Evolutionary conservation across 2,113 vertebrate genomes (phyloP).

Genomic region (Sprattus sprattus): DNA sequence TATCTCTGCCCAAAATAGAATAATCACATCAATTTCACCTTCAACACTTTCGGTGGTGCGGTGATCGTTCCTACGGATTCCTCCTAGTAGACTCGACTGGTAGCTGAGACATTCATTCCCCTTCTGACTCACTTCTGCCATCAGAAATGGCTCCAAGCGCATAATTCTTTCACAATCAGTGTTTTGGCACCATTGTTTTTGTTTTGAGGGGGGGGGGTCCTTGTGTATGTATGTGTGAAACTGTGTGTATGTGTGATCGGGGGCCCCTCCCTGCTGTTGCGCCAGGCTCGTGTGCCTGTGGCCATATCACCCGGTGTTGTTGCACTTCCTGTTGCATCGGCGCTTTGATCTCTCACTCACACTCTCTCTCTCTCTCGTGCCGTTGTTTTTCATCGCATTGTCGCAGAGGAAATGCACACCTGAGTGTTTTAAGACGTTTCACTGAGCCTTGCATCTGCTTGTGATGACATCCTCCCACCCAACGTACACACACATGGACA

Average conservation of each 20-base stretch:
- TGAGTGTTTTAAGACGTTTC: slow-evolving; percentile 58
- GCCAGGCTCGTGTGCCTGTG: slow-evolving; percentile 50
- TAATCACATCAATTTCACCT: too few species aligned
- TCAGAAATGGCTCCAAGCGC: too few species aligned
- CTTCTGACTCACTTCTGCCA: too few species aligned
- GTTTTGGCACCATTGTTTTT: too few species aligned
- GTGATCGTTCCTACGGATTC: too few species aligned
- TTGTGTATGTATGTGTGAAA: background rate
- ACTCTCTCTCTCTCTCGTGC: slow-evolving; percentile 43
- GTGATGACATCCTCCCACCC: background rate
- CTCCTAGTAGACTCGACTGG: too few species aligned
- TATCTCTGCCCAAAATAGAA: too few species aligned
- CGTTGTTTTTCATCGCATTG: slow-evolving; percentile 9
- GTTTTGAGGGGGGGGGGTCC: background rate
- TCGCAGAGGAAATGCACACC: slow-evolving; percentile 60
- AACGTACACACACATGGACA: slow-evolving; percentile 39
- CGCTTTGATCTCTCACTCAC: slow-evolving; percentile 32
- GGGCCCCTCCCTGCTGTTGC: background rate
- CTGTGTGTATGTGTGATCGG: background rate
- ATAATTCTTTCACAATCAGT: too few species aligned
- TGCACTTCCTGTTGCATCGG: background rate
- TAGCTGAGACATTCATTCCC: too few species aligned
- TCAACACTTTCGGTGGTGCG: too few species aligned
- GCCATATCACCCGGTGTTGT: slow-evolving; percentile 58
- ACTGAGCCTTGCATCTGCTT: slow-evolving; percentile 45